Evolutionary conservation across 2,113 vertebrate genomes (phyloP), one percentile per base, ranked within the genome.

Genomic region (Reinhardtius hippoglossoides): DNA sequence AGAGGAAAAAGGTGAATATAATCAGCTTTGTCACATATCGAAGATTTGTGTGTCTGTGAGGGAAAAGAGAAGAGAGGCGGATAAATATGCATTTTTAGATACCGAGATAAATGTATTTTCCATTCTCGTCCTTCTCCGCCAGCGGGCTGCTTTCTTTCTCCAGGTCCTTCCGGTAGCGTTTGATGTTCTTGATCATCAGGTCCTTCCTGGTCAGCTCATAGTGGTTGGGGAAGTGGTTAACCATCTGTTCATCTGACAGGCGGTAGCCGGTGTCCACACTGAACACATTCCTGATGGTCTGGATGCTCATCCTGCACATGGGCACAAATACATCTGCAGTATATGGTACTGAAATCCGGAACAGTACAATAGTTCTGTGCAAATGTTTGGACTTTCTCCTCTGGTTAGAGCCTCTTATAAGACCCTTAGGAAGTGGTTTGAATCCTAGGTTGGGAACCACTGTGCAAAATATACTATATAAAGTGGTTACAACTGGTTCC

Each of bases 111-210:
- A 98, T 90, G 27, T 98, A 97, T 95, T 98, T 99, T 1, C 98
- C 98, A 24, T 96, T 97, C 71, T 99, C 97, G 42, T 99, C 98
- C 81, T 98, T 99, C 87, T 99, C 98, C 0, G 98, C 98, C 67
- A 99, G 89, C 0, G 96, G 96, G 75, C 96, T 99, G 63, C 95
- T 91, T 85, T 99, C 98, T 72, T 98, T 98, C 86, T 99, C 97
- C 67, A 98, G 93, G 50, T 99, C 98, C 69, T 97, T 98, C 65
- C 98, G 93, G 78, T 99, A 99, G 27, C 98, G 93, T 55, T 99
- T 99, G 67, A 99, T 99, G 76, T 99, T 99, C 88, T 99, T 99
- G 78, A 99, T 96, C 98, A 99, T 98, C 90, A 99, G 88, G 74
- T 99, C 98, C 81, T 99, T 99, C 31, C 98, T 94, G 40, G 98